These are phyloP conservation scores for Taenaris catops DNA, from an alignment of 2,888 invertebrate species.

Conservation along the genomic window DNA sequence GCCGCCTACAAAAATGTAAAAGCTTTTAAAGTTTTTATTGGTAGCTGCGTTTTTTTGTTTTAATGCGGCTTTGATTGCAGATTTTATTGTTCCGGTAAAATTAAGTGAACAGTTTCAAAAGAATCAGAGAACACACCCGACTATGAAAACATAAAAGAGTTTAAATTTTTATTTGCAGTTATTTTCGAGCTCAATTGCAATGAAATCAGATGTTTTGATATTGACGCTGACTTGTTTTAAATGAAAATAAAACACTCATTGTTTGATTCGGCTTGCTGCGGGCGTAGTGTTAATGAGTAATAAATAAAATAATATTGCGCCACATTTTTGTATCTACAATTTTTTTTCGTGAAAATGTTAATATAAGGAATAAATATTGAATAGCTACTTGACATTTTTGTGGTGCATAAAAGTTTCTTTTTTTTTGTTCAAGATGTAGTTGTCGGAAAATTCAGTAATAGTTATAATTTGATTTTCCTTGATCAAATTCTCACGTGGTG, in stretches of 20 bases:
- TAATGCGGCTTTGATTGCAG: neutral
- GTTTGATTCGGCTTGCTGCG: conserved; percentile 20
- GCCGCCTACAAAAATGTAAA: too few species aligned
- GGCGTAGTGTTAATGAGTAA: conserved; percentile 20
- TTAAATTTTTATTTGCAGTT: conserved; percentile 3
- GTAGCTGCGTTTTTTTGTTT: too few species aligned
- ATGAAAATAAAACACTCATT: conserved; percentile 30
- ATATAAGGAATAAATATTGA: too few species aligned
- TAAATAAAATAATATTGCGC: conserved; percentile 24
- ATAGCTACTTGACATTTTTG: too few species aligned
- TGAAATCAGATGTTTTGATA: conserved; percentile 23
- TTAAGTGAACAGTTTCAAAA: conserved; percentile 4
- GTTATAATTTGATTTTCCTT: too few species aligned
- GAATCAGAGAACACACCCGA: neutral
- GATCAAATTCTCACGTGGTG: too few species aligned
- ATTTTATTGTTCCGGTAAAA: conserved; percentile 4
- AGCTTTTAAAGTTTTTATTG: too few species aligned
- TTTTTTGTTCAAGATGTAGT: too few species aligned
- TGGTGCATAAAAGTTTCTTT: too few species aligned
- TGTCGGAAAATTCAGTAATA: too few species aligned
- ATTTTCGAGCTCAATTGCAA: conserved; percentile 16
- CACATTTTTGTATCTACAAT: conserved; percentile 12
- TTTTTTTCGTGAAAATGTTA: neutral
- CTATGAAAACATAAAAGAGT: neutral
- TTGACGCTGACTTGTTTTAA: conserved; percentile 23